Conservation (phyloP, 2,888 invertebrate species). For the Thecophora atra region DNA sequence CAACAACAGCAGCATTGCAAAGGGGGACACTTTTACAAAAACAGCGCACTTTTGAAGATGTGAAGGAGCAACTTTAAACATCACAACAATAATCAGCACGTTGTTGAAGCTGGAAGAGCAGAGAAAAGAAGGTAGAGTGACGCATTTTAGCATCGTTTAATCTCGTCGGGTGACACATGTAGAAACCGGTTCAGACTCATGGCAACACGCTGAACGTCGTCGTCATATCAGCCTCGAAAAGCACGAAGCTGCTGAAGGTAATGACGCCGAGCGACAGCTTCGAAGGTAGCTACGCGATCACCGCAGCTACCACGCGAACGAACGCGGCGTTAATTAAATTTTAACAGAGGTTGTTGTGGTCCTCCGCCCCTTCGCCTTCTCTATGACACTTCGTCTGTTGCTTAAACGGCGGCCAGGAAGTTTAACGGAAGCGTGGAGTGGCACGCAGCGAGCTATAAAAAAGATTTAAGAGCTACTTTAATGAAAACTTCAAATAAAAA, state of each 20-base stretch:
- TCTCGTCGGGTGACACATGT: conserved; percentile 30
- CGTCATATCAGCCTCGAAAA: neutral
- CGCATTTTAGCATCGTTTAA: conserved; percentile 23
- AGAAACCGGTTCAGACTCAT: conserved; percentile 19
- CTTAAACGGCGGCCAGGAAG: neutral
- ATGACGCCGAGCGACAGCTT: conserved; percentile 22
- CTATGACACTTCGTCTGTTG: neutral
- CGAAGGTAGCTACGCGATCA: neutral
- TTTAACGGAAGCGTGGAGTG: neutral
- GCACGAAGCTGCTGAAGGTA: neutral
- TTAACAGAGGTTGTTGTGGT: conserved; percentile 1
- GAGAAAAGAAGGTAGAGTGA: neutral
- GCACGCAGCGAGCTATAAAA: neutral
- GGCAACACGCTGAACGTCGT: neutral
- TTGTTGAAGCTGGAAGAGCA: conserved; percentile 29
- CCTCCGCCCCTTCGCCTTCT: neutral
- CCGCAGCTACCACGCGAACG: neutral
- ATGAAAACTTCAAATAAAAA: conserved; percentile 24
- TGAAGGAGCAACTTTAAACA: neutral
- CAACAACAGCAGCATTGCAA: conserved; percentile 18
- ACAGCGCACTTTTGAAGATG: neutral
- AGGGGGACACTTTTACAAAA: neutral
- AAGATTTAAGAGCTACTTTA: conserved; percentile 25
- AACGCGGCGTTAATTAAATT: conserved; percentile 27
- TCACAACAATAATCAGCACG: conserved; percentile 11